Base-by-base conservation (phyloP, 37 sponge, comb jelly and placozoan species). In the Aplysina aerophoba region DNA sequence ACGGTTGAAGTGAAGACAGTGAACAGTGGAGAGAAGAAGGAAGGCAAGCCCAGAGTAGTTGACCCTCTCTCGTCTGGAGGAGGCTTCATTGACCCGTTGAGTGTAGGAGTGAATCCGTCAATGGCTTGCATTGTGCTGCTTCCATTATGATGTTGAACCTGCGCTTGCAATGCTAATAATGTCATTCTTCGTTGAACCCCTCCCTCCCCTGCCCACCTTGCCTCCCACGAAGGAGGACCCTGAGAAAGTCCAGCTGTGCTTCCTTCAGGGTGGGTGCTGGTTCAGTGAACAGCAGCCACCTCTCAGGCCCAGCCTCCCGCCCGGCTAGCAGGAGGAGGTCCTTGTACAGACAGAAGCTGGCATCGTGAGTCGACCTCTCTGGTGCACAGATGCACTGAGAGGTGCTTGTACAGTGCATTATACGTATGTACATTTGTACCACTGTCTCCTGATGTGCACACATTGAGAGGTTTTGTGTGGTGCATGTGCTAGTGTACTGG, bases 311-410 rank as follows among this genome's bases (percentile, higher is more conserved):
- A 0, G 41, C 83, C 50, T 92, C 93, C 19, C 81, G 90, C n/a
- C 90, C 93, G 20, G 78, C 73, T 20, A 92, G 93, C 59, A 85
- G 90, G 59, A 81, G 81, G 78, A 39, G 89, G 21, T 83, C 90
- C 11, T 24, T 81, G 0, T 83, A 89, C 38, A 63, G 62, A 22
- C 36, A 84, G 20, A 81, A 63, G 16, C 86, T 87, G 15, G 35
- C 65, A 80, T 85, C 86, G 90, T 89, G 66, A 81, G 90, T 59
- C 15, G 8, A 25, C 11, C 27, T 11, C 27, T 25, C 27, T 11
- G 22, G 66, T 65, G 22, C 27, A 8, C 66, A 16, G 22, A n/a
- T n/a, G n/a, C n/a, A n/a, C n/a, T n/a, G n/a, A n/a, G n/a, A n/a
- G n/a, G n/a, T n/a, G n/a, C n/a, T n/a, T n/a, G n/a, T n/a, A n/a